Conservation (phyloP, 2,888 invertebrate species). For the Trachelus iudaicus region DNA sequence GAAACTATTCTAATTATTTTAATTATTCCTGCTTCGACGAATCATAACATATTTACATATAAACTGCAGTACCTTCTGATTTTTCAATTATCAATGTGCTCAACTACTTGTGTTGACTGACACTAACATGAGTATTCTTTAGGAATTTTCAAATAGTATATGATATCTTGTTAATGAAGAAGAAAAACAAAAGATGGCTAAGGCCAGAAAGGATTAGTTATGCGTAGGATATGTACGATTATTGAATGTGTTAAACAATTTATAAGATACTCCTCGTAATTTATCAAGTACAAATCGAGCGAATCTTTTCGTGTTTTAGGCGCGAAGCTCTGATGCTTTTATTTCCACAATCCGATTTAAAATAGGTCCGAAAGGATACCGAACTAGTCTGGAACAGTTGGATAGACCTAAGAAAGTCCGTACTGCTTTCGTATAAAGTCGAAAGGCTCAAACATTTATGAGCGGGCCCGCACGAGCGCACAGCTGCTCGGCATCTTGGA, state of each 20-base stretch:
- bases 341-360: neutral
- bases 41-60: neutral
- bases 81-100: neutral
- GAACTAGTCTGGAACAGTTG: neutral
- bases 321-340: neutral
- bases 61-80: neutral
- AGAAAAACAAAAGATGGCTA: neutral
- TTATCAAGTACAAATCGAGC: neutral
- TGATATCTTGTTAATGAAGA: neutral
- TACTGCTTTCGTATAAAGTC: neutral
- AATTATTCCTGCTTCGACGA: neutral
- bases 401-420: neutral
- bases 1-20: neutral
- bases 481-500: neutral
- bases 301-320: neutral
- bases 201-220: neutral
- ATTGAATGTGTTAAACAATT: neutral
- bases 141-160: neutral
- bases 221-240: neutral
- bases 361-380: neutral
- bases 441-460: neutral
- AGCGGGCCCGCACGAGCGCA: neutral
- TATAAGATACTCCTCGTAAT: neutral
- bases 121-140: neutral
- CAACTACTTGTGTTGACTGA: neutral